Percentiles rank a stretch among this genome's conserved stretches.
phyloP scores from a whole-genome alignment of 2,888 invertebrate genomes.

The Macroteleia sp. region DNA sequence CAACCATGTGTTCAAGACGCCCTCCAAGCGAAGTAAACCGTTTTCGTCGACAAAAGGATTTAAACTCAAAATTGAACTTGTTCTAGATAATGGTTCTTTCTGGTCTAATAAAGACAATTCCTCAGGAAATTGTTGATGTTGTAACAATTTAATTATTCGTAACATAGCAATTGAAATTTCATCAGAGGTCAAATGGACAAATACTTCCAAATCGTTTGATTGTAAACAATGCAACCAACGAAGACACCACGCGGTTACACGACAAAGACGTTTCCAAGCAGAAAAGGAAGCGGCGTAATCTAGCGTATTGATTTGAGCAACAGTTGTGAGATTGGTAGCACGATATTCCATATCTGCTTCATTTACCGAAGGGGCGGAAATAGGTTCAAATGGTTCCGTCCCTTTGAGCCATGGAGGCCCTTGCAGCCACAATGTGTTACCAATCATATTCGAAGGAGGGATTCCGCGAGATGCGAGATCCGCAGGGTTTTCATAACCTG shows the following conservation, averaged over 20 bases:
- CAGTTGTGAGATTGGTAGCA: neutral
- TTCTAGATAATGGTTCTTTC: too few relatives aligned
- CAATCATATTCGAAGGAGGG: neutral
- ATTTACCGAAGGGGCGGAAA: too few relatives aligned
- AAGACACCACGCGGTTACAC: neutral
- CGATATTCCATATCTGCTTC: neutral
- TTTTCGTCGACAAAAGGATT: too few relatives aligned
- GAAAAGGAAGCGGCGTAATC: neutral
- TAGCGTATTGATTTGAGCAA: neutral
- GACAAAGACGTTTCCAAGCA: neutral
- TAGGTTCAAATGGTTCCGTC: neutral
- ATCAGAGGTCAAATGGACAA: neutral
- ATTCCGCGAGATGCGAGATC: neutral
- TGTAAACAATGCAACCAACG: neutral
- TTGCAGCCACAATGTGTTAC: neutral
- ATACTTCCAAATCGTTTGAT: too few relatives aligned
- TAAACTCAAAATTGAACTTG: too few relatives aligned
- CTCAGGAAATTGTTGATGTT: neutral
- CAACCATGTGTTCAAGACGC: too few relatives aligned
- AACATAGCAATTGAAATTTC: neutral
- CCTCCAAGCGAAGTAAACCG: too few relatives aligned
- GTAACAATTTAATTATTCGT: neutral
- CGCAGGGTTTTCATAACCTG: neutral
- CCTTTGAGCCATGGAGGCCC: neutral
- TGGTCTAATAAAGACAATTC: too few relatives aligned